Conservation (phyloP, 2,888 invertebrate species). For the Oscheius sp. region DNA sequence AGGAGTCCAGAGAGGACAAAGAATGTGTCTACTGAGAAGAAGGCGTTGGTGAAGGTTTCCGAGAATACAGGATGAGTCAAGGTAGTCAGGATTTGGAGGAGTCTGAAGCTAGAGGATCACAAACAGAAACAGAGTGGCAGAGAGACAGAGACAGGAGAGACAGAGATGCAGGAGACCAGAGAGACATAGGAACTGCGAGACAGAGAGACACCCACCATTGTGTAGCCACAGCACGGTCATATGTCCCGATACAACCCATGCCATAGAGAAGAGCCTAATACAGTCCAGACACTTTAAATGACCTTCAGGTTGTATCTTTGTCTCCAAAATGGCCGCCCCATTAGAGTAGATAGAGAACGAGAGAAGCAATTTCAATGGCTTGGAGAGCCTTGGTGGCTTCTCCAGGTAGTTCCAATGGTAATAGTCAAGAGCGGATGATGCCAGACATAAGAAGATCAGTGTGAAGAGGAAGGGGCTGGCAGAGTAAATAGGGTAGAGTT, state of each 20-base stretch:
- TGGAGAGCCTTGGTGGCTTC: slow-evolving; percentile 1
- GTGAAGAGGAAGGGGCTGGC: background rate
- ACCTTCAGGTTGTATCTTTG: slow-evolving; percentile 39
- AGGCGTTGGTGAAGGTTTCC: slow-evolving; percentile 3
- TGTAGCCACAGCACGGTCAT: slow-evolving; percentile 8
- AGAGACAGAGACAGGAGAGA: too few relatives aligned
- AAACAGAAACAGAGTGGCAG: background rate
- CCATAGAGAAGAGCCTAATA: slow-evolving; percentile 55
- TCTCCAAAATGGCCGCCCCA: slow-evolving; percentile 38
- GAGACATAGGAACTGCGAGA: background rate
- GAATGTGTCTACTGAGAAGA: slow-evolving; percentile 15
- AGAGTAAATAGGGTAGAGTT: background rate
- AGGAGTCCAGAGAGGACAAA: slow-evolving; percentile 8
- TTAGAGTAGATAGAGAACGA: slow-evolving; percentile 48
- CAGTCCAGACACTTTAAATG: slow-evolving; percentile 54
- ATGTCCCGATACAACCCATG: slow-evolving; percentile 53
- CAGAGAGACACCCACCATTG: background rate
- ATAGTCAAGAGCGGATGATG: background rate
- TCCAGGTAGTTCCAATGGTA: slow-evolving; percentile 1
- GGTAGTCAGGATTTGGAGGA: background rate
- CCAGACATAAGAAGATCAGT: background rate
- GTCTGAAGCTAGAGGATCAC: background rate
- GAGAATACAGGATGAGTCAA: background rate
- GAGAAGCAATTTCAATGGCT: slow-evolving; percentile 39
- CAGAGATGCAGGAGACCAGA: too few relatives aligned